Conservation (phyloP, 2,113 vertebrate species). For the Baryphthengus martii region DNA sequence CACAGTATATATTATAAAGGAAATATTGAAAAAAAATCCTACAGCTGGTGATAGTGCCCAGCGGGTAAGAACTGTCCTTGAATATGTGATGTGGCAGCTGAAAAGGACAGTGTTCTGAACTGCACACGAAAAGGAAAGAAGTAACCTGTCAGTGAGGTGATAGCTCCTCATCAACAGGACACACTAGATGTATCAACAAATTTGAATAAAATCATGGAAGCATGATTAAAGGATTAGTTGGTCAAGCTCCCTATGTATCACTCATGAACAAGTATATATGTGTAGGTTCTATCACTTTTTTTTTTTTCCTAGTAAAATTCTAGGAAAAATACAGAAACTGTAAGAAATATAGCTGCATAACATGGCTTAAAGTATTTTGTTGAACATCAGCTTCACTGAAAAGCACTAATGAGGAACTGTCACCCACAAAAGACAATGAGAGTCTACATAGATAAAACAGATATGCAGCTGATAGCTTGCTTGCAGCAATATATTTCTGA, state of each 20-base stretch:
- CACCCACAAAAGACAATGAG: not conserved
- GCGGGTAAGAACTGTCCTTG: not conserved
- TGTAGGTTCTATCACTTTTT: not conserved
- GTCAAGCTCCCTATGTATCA: not conserved
- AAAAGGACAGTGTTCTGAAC: not conserved
- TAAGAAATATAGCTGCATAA: not conserved
- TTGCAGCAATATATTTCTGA: not conserved
- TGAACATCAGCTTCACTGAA: not conserved
- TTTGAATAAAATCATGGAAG: not conserved
- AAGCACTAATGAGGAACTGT: not conserved
- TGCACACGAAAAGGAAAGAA: not conserved
- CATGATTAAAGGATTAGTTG: not conserved
- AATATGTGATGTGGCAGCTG: not conserved
- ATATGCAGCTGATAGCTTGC: not conserved
- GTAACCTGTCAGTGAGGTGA: not conserved
- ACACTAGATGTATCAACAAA: not conserved
- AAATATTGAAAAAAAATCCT: not conserved
- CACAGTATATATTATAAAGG: not conserved
- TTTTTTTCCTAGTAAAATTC: not conserved
- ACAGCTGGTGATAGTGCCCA: not conserved
- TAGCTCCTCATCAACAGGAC: not conserved
- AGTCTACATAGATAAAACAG: not conserved
- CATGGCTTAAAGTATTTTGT: not conserved
- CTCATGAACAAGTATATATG: not conserved
- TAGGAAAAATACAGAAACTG: not conserved